These are phyloP conservation scores for Hippocampus mohnikei DNA, from an alignment of 2,113 vertebrate genomes.

Conservation along the genomic window DNA sequence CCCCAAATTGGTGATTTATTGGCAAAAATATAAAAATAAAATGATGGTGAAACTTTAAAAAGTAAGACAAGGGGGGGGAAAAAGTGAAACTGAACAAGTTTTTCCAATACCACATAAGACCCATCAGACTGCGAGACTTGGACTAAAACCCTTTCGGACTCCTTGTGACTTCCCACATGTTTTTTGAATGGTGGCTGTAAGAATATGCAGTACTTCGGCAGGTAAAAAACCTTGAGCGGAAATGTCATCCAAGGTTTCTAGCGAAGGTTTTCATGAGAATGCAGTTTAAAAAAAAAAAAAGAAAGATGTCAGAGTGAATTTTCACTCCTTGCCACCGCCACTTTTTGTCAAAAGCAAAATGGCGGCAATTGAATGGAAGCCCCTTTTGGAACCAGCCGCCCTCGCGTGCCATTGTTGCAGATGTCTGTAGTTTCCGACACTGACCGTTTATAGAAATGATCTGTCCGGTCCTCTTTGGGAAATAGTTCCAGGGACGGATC, in stretches of 20 bases:
- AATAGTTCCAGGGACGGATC: slow-evolving; percentile 62
- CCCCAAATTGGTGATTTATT: slow-evolving; percentile 23
- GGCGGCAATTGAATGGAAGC: slow-evolving; percentile 32
- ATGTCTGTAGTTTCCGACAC: slow-evolving; percentile 47
- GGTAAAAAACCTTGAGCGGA: slow-evolving; percentile 19
- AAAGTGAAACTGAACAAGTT: background rate
- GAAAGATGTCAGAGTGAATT: slow-evolving; percentile 60
- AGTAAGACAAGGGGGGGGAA: background rate
- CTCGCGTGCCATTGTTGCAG: slow-evolving; percentile 48
- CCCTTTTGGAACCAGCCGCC: slow-evolving; percentile 34
- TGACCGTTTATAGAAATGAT: slow-evolving; percentile 22
- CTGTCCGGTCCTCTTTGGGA: background rate
- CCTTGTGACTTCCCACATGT: background rate
- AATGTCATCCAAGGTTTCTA: background rate
- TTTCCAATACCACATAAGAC: background rate
- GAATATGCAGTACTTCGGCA: slow-evolving; percentile 68
- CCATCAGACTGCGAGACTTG: background rate
- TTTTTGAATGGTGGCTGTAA: slow-evolving; percentile 41
- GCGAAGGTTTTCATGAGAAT: slow-evolving; percentile 42
- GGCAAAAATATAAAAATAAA: background rate
- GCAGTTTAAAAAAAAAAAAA: slow-evolving; percentile 44
- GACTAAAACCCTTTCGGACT: background rate
- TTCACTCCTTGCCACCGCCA: slow-evolving; percentile 40
- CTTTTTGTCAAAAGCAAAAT: background rate
- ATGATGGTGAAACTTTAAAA: background rate